phyloP scores from a whole-genome alignment of 92 coral and sea anemone species.

The Micromussa lordhowensis region DNA sequence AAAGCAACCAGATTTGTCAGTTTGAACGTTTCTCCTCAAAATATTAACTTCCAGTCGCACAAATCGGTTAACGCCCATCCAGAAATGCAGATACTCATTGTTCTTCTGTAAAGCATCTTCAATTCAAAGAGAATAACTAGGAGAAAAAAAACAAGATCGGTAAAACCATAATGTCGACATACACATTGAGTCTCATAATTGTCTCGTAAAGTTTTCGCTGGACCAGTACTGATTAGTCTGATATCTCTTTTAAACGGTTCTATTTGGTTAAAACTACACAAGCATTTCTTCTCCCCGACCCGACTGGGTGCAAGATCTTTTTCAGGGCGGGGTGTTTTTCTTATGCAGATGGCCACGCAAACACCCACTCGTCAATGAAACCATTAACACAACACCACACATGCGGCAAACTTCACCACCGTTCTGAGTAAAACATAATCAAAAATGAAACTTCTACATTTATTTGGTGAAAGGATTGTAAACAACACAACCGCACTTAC shows the following conservation, averaged over 20 bases:
- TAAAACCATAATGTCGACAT: neutral
- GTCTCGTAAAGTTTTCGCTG: neutral
- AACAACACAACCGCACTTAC: slow-evolving; percentile 29
- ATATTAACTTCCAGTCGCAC: neutral
- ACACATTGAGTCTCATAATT: neutral
- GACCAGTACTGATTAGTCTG: neutral
- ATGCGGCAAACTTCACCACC: neutral
- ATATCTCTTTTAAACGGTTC: neutral
- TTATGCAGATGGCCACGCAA: neutral
- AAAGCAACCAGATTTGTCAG: neutral
- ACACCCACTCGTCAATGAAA: neutral
- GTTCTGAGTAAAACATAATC: neutral
- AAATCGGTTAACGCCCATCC: neutral
- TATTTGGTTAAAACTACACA: neutral
- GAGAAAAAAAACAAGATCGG: neutral
- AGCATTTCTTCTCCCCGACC: neutral
- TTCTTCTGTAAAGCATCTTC: slow-evolving; percentile 74
- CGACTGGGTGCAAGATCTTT: neutral
- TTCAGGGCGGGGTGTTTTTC: neutral
- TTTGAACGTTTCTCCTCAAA: neutral
- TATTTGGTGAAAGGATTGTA: too few species aligned
- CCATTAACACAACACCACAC: neutral
- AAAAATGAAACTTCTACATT: too few species aligned
- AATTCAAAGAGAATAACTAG: slow-evolving; percentile 87
- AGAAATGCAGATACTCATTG: slow-evolving; percentile 64